Conservation (phyloP, 2,797 vertebrate species). For the Channa striata region DNA sequence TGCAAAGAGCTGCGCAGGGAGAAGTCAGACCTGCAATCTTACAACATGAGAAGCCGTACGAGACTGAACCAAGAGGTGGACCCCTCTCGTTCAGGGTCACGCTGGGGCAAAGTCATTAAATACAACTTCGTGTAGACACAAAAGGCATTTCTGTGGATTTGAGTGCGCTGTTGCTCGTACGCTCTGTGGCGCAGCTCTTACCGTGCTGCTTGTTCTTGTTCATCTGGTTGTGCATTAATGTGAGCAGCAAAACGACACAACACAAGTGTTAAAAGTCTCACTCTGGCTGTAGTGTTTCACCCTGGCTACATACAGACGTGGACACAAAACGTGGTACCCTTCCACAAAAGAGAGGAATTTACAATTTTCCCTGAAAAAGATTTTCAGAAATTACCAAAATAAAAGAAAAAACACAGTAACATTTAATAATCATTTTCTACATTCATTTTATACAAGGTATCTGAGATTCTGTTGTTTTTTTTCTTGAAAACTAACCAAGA, state of each 20-base stretch:
- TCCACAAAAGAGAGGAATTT: too few species aligned
- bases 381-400: too few species aligned
- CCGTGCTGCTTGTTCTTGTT: not conserved
- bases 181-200: not conserved
- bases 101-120: conserved; percentile 55
- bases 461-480: too few species aligned
- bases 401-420: too few species aligned
- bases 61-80: conserved; percentile 28
- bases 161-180: not conserved
- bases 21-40: conserved; percentile 66
- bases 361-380: too few species aligned
- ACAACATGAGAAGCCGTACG: conserved; percentile 45
- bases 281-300: not conserved
- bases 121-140: conserved; percentile 30
- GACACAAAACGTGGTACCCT: too few species aligned
- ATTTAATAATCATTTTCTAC: too few species aligned
- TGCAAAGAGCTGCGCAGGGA: conserved; percentile 52
- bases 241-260: conserved; percentile 4
- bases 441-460: too few species aligned
- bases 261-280: conserved; percentile 14
- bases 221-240: not conserved
- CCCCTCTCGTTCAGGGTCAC: conserved; percentile 33
- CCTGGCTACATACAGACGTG: not conserved
- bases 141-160: conserved; percentile 23
- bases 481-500: too few species aligned